Evolutionary conservation across 2,888 invertebrate species (phyloP).

Genomic region (Diploptera punctata): DNA sequence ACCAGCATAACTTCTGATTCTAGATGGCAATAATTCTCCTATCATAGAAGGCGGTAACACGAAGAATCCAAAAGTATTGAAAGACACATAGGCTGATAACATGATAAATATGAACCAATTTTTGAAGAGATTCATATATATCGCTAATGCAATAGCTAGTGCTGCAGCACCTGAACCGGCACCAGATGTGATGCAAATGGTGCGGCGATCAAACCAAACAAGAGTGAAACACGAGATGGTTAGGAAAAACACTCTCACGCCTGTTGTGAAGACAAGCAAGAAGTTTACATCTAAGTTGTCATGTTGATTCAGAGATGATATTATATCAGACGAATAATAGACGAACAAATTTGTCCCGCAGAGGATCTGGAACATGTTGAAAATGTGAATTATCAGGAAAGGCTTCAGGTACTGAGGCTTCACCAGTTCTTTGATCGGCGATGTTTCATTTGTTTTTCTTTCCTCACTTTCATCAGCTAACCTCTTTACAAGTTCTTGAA

Average conservation of each 20-base stretch:
- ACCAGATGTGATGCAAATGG: conserved; percentile 70
- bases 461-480: background rate
- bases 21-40: conserved; percentile 76
- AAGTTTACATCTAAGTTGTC: conserved; percentile 4
- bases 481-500: background rate
- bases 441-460: too few species aligned
- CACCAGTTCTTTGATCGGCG: too few species aligned
- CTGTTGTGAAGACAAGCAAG: conserved; percentile 60
- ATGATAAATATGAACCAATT: conserved; percentile 54
- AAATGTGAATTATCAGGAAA: conserved; percentile 72
- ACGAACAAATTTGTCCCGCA: conserved; percentile 80
- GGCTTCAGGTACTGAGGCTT: conserved; percentile 72
- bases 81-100: conserved; percentile 72
- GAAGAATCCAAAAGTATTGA: conserved; percentile 76
- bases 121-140: conserved; percentile 51
- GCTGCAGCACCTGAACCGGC: conserved; percentile 70
- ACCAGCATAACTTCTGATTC: conserved; percentile 68
- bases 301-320: conserved; percentile 48
- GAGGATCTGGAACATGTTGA: conserved; percentile 74
- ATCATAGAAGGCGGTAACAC: conserved; percentile 77
- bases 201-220: conserved; percentile 67
- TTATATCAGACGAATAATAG: conserved; percentile 79
- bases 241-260: conserved; percentile 69
- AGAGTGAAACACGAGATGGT: conserved; percentile 70
- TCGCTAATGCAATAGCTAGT: conserved; percentile 62